Evolutionary conservation across 2,888 invertebrate species (phyloP).

Genomic region (Drosophila neoperkinsi): DNA sequence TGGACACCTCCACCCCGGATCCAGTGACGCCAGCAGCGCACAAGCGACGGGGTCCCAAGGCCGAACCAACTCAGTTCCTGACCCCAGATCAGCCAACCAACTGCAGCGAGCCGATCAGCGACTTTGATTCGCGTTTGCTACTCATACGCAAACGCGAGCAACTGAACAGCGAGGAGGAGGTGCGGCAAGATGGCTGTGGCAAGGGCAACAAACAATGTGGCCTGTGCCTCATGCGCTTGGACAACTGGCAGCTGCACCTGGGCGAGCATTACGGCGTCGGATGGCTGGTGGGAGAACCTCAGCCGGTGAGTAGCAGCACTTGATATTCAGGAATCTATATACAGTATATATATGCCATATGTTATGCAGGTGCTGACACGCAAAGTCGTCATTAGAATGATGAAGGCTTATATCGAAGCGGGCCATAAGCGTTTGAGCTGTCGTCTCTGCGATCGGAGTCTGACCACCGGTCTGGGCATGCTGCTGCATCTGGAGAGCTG

Average conservation of each 20-base stretch:
- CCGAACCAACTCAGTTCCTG: slow-evolving; percentile 1
- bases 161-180: slow-evolving; percentile 65
- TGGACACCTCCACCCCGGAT: not conserved
- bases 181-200: slow-evolving; percentile 58
- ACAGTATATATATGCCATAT: not conserved
- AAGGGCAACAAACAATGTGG: slow-evolving; percentile 76
- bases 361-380: slow-evolving; percentile 65
- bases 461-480: slow-evolving; percentile 78
- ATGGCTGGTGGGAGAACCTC: slow-evolving; percentile 72
- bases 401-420: slow-evolving; percentile 64
- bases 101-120: slow-evolving; percentile 5
- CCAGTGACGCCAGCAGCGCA: not conserved
- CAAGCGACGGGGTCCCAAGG: slow-evolving; percentile 37
- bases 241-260: slow-evolving; percentile 74
- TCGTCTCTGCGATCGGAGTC: slow-evolving; percentile 74
- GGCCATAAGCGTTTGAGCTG: slow-evolving; percentile 65
- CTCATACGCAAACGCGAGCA: slow-evolving; percentile 78
- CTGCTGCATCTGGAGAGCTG: slow-evolving; percentile 80
- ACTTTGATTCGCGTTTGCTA: slow-evolving; percentile 75
- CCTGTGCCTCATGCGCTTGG: slow-evolving; percentile 73
- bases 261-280: slow-evolving; percentile 83
- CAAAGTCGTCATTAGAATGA: slow-evolving; percentile 48
- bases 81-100: not conserved
- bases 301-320: slow-evolving; percentile 60
- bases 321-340: not conserved